These are phyloP conservation scores for Erebia ligea DNA, from an alignment of 2,888 invertebrate genomes.

Conservation along the genomic window DNA sequence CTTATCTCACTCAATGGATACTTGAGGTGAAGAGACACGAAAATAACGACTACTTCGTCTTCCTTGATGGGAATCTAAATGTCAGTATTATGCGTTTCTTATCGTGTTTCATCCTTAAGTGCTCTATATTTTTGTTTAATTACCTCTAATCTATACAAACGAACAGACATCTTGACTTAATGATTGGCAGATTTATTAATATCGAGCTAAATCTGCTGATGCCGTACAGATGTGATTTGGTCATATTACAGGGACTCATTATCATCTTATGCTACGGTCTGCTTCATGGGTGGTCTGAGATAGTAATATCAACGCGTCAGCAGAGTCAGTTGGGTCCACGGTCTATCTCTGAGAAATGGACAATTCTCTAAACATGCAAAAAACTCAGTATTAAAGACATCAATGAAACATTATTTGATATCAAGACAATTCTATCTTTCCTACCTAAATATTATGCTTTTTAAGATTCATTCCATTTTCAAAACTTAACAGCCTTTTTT, in stretches of 20 bases:
- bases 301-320: background rate
- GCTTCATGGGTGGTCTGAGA: background rate
- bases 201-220: background rate
- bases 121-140: constrained; percentile 1
- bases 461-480: no score
- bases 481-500: no score
- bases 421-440: no score
- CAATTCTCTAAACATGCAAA: no score
- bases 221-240: background rate
- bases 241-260: background rate
- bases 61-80: constrained; percentile 19
- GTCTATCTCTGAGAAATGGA: background rate
- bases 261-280: background rate
- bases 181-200: constrained; percentile 4
- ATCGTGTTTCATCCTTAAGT: constrained; percentile 12
- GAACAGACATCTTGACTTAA: background rate
- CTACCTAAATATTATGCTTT: no score
- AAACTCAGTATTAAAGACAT: no score
- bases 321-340: background rate
- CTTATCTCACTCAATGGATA: constrained; percentile 37
- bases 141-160: background rate
- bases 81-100: constrained; percentile 12
- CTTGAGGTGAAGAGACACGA: constrained; percentile 39
- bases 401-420: no score
- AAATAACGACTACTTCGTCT: constrained; percentile 25